Evolutionary conservation across 2,888 invertebrate species (phyloP), one percentile per base, ranked within the genome.

Genomic region (Agrenia bidenticulata): DNA sequence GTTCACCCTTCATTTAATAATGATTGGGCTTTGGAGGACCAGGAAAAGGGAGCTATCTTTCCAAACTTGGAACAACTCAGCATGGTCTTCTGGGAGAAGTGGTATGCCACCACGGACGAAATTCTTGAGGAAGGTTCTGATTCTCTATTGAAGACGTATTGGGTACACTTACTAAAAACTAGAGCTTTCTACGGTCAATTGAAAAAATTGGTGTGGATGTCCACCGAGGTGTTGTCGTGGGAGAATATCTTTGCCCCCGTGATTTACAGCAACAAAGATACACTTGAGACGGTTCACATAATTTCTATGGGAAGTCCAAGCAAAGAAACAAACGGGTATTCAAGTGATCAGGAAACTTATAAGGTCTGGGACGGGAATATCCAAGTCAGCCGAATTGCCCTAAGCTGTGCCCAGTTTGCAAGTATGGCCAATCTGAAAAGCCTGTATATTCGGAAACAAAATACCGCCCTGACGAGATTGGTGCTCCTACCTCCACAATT

Each of bases 201-300:
- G 15, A 54, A 23, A 23, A 63, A 54, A 26, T 23, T 67, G 27
- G 17, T 53, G 21, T 67, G 66, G 66, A 49, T 60, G 37, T 63
- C 63, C 17, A 24, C 24, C 1, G 62, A 49, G 0, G 55, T 19
- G n/a, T 50, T 55, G 4, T 5, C 26, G 15, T 63, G 54, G 51
- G 41, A 53, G 9, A 39, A 59, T 7, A 24, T 63, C 9, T 60
- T 63, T 24, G 39, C 42, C 15, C 63, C 66, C 1, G 37, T 63
- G 5, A 11, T 67, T 7, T 39, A 56, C 23, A 21, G 26, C 2
- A 67, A 67, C 41, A 21, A 54, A 11, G 21, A 60, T 2, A 60
- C 54, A 15, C 51, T 67, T 11, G 59, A 60, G 49, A 26, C 24
- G 11, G 5, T 67, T 1, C 61, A 63, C 26, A 19, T 63, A 19